Percentiles rank a stretch among this genome's conserved stretches.
These are phyloP conservation scores for Microchirus variegatus DNA, from an alignment of 2,797 vertebrate species.

Conservation along the genomic window DNA sequence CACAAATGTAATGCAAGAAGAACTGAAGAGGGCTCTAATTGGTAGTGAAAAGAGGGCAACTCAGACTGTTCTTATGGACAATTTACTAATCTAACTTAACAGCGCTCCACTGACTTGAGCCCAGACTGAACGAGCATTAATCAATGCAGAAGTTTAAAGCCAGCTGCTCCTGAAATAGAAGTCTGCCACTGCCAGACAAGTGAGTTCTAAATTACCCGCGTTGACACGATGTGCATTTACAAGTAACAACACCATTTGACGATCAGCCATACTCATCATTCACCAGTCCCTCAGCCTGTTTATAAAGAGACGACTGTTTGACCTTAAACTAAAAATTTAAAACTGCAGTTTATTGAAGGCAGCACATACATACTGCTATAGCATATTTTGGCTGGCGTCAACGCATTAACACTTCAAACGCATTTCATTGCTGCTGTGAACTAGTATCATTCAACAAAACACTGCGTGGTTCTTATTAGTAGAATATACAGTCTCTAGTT, in stretches of 20 bases:
- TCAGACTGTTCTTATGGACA: conserved; percentile 43
- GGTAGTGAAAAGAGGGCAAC: conserved; percentile 32
- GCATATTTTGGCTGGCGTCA: background rate
- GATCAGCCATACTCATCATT: conserved; percentile 30
- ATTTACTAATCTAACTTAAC: conserved; percentile 51
- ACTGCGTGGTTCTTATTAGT: background rate
- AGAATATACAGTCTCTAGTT: conserved; percentile 8
- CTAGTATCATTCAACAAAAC: conserved; percentile 8
- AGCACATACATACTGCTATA: background rate
- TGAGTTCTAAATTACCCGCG: conserved; percentile 42
- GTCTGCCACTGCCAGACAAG: conserved; percentile 12
- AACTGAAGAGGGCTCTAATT: conserved; percentile 26
- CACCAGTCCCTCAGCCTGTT: conserved; percentile 10
- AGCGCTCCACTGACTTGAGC: conserved; percentile 43
- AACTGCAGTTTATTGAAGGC: conserved; percentile 10
- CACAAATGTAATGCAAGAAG: conserved; percentile 14
- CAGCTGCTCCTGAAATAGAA: conserved; percentile 48
- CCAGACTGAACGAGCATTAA: conserved; percentile 52
- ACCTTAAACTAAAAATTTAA: conserved; percentile 10
- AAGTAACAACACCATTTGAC: conserved; percentile 35
- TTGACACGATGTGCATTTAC: conserved; percentile 35
- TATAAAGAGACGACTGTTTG: conserved; percentile 23
- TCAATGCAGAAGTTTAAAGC: conserved; percentile 37
- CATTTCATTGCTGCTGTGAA: conserved; percentile 6
- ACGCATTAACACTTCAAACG: conserved; percentile 16